phyloP scores from a whole-genome alignment of 2,113 vertebrate genomes.

The Bungarus multicinctus region DNA sequence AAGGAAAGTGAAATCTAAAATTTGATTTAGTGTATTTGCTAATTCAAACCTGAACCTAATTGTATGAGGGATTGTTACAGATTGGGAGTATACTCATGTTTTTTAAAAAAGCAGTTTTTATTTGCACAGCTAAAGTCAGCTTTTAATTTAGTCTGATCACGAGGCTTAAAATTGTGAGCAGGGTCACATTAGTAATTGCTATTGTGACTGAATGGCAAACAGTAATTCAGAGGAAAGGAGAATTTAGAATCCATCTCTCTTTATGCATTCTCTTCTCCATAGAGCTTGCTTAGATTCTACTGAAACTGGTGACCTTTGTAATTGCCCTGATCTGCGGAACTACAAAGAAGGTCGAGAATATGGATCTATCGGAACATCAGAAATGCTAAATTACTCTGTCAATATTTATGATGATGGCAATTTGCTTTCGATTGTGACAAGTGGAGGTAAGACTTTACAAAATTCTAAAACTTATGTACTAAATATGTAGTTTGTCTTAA shows the following conservation, averaged over 20 bases:
- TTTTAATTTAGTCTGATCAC: background rate
- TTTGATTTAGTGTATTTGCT: background rate
- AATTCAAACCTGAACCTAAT: background rate
- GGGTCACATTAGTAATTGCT: background rate
- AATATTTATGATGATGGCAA: constrained; percentile 97
- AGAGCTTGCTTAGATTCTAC: constrained; percentile 94
- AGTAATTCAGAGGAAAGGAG: background rate
- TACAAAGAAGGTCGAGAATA: constrained; percentile 92
- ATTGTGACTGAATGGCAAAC: background rate
- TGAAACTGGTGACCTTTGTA: constrained; percentile 84
- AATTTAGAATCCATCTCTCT: background rate
- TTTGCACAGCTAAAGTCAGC: background rate
- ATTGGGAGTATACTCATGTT: background rate
- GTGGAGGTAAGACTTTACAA: constrained; percentile 81
- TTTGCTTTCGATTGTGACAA: constrained; percentile 94
- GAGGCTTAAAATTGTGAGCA: background rate
- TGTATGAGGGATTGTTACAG: background rate
- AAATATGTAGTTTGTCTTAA: background rate
- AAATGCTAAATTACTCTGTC: constrained; percentile 97
- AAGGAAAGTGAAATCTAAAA: background rate
- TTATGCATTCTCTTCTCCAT: constrained; percentile 26
- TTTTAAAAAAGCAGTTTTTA: background rate
- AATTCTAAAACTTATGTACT: background rate
- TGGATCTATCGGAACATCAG: constrained; percentile 88
- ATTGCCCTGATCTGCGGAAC: constrained; percentile 81